Conservation (phyloP, 2,888 invertebrate genomes). For the Aradus depressus region DNA sequence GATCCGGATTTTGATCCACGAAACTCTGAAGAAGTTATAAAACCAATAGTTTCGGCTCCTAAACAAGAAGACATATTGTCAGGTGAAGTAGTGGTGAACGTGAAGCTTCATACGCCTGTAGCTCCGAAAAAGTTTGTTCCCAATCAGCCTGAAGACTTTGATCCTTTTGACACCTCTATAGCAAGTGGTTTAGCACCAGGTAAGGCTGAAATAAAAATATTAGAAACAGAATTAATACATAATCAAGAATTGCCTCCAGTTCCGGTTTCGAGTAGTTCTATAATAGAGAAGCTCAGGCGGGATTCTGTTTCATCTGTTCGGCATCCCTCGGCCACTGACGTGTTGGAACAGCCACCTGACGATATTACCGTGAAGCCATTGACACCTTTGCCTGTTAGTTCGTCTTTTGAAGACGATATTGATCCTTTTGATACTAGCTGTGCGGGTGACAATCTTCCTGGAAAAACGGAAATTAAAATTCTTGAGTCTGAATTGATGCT, state of each 20-base stretch:
- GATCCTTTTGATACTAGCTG: slow-evolving; percentile 82
- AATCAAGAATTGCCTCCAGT: slow-evolving; percentile 37
- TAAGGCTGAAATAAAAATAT: slow-evolving; percentile 62
- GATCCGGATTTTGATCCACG: slow-evolving; percentile 53
- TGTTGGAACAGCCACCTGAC: slow-evolving; percentile 29
- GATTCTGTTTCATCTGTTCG: slow-evolving; percentile 15
- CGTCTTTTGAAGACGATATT: slow-evolving; percentile 37
- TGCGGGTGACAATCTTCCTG: slow-evolving; percentile 59
- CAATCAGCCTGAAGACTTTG: slow-evolving; percentile 37
- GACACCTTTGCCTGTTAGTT: slow-evolving; percentile 34
- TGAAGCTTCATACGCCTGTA: slow-evolving; percentile 31
- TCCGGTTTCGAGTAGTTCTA: slow-evolving; percentile 5
- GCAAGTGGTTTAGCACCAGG: slow-evolving; percentile 50
- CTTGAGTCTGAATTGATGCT: slow-evolving; percentile 60
- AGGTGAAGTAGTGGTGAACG: slow-evolving; percentile 27
- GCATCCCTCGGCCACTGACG: slow-evolving; percentile 18
- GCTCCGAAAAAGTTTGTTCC: slow-evolving; percentile 28
- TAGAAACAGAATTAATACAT: slow-evolving; percentile 61
- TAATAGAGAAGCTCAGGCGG: slow-evolving; percentile 22
- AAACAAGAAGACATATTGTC: slow-evolving; percentile 36
- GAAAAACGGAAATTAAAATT: slow-evolving; percentile 63
- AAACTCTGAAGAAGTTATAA: slow-evolving; percentile 34
- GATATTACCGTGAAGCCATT: slow-evolving; percentile 37
- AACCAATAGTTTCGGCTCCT: neutral
- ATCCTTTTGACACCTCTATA: slow-evolving; percentile 83